Evolutionary conservation across 2,888 invertebrate genomes (phyloP).

Genomic region (Mesorhabditis sp.): DNA sequence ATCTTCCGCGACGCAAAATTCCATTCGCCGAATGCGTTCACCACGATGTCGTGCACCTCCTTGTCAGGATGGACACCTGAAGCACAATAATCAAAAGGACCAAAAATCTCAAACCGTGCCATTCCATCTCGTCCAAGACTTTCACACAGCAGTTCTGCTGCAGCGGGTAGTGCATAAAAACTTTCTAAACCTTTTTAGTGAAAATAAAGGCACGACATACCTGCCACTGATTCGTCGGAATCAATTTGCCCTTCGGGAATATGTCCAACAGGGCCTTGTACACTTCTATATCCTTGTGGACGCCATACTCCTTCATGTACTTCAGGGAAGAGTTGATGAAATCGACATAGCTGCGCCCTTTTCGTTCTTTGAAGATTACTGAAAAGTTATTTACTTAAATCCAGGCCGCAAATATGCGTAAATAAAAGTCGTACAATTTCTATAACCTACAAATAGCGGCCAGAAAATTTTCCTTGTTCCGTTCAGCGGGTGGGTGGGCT

Average conservation of each 20-base stretch:
- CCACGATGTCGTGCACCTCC: conserved; percentile 78
- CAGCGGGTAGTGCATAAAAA: conserved; percentile 88
- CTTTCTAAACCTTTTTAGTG: conserved; percentile 69
- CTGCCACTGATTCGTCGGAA: conserved; percentile 69
- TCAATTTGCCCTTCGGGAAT: conserved; percentile 75
- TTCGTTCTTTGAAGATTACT: conserved; percentile 71
- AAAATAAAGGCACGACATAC: conserved; percentile 23
- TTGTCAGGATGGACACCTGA: conserved; percentile 82
- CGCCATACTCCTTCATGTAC: conserved; percentile 83
- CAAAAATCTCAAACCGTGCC: conserved; percentile 68
- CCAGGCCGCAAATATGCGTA: background rate
- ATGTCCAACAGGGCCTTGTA: conserved; percentile 59
- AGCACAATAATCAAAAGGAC: conserved; percentile 14
- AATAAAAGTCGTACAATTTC: background rate
- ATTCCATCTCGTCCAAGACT: conserved; percentile 88
- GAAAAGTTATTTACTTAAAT: conserved; percentile 11
- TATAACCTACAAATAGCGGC: conserved; percentile 41
- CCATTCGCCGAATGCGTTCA: conserved; percentile 77
- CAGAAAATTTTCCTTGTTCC: conserved; percentile 48
- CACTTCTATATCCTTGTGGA: conserved; percentile 70
- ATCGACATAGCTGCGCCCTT: conserved; percentile 81
- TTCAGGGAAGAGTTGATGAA: conserved; percentile 86
- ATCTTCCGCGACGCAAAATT: conserved; percentile 64
- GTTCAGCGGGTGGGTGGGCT: conserved; percentile 31
- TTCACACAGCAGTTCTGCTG: conserved; percentile 91